Evolutionary conservation across 2,113 vertebrate species (phyloP).

Genomic region (Phyllostomus hastatus): DNA sequence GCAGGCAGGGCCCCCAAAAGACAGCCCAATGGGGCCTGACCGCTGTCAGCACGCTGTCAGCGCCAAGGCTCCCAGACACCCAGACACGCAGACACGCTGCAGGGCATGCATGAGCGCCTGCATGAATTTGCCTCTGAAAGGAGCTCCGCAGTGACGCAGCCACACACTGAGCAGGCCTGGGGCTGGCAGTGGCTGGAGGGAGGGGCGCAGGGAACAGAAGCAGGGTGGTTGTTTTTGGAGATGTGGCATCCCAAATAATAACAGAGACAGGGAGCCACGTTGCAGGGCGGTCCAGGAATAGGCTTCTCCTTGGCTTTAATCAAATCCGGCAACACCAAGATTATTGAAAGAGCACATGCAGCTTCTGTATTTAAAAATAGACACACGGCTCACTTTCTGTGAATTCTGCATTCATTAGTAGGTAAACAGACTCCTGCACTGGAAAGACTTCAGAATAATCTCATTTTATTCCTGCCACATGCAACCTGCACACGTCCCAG

Average conservation of each 20-base stretch:
- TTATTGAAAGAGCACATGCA: accelerated
- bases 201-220: not conserved
- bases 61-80: conserved; percentile 78
- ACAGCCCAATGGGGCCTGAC: conserved; percentile 79
- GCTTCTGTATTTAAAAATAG: not conserved
- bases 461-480: accelerated
- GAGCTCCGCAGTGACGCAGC: not conserved
- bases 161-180: not conserved
- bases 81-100: conserved; percentile 75
- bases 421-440: not conserved
- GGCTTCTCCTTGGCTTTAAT: not conserved
- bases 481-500: accelerated
- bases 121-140: conserved; percentile 77
- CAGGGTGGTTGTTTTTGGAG: not conserved
- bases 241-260: accelerated
- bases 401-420: not conserved
- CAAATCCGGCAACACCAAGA: not conserved
- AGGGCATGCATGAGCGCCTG: conserved; percentile 78
- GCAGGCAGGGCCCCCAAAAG: conserved; percentile 81
- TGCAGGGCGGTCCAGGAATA: accelerated
- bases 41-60: conserved; percentile 81
- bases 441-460: not conserved
- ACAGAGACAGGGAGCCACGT: accelerated
- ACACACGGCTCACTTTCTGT: accelerated
- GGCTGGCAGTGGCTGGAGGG: not conserved